Evolutionary conservation across 2,888 invertebrate species (phyloP).

Genomic region (Hololepta plana): DNA sequence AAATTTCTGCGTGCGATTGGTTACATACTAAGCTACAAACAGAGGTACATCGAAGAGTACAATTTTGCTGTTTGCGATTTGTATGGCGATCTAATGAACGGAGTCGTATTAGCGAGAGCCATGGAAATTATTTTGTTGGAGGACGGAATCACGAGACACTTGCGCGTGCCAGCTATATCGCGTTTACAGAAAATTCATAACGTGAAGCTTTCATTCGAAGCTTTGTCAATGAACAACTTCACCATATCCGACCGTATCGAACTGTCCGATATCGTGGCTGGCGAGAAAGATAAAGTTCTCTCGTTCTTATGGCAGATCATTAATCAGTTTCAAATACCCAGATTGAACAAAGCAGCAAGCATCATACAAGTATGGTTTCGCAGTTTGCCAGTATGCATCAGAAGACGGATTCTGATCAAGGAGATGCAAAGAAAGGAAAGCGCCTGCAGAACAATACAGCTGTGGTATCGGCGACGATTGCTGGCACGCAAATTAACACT

Average conservation of each 20-base stretch:
- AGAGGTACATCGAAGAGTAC: conserved; percentile 72
- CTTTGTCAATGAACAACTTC: conserved; percentile 41
- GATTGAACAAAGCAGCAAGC: conserved; percentile 47
- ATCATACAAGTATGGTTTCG: conserved; percentile 57
- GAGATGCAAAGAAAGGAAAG: conserved; percentile 26
- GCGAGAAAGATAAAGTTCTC: conserved; percentile 74
- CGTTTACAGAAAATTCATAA: conserved; percentile 76
- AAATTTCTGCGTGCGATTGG: conserved; percentile 57
- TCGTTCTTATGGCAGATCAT: conserved; percentile 81
- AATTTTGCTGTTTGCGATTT: conserved; percentile 70
- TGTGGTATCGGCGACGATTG: conserved; percentile 28
- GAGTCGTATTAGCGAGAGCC: conserved; percentile 65
- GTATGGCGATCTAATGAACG: conserved; percentile 73
- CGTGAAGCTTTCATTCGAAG: conserved; percentile 55
- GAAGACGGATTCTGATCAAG: conserved; percentile 25
- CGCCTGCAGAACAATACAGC: conserved; percentile 41
- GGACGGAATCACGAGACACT: conserved; percentile 40
- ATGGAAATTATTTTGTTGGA: conserved; percentile 64
- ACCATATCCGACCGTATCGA: conserved; percentile 45
- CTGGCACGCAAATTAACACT: conserved; percentile 19
- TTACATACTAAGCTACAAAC: conserved; percentile 59
- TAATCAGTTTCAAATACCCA: conserved; percentile 61
- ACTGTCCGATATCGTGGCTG: conserved; percentile 67
- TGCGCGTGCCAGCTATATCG: conserved; percentile 73
- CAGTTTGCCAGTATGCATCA: conserved; percentile 36